phyloP scores from a whole-genome alignment of 2,888 invertebrate species.

The Macroteleia sp. region DNA sequence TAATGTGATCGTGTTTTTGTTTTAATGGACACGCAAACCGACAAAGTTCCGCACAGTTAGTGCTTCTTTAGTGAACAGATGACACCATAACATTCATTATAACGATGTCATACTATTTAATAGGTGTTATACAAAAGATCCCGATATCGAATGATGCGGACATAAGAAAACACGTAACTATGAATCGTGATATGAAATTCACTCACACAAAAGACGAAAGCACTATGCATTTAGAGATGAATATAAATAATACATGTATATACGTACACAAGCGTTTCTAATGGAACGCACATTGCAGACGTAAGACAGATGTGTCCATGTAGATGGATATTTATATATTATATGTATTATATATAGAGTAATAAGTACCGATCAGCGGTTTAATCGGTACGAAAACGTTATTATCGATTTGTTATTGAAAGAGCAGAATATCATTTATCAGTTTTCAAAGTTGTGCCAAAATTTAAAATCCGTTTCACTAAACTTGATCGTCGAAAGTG shows the following conservation, averaged over 20 bases:
- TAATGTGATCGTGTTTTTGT: constrained; percentile 63
- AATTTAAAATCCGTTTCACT: constrained; percentile 74
- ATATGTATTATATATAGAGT: constrained; percentile 68
- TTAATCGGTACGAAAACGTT: constrained; percentile 65
- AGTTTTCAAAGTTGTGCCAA: constrained; percentile 79
- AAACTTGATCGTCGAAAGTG: too few species aligned
- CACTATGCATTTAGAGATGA: constrained; percentile 77
- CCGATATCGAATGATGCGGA: constrained; percentile 41
- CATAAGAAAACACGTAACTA: constrained; percentile 55
- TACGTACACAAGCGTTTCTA: constrained; percentile 68
- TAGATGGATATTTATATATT: constrained; percentile 74
- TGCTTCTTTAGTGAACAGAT: constrained; percentile 54
- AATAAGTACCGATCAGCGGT: constrained; percentile 60
- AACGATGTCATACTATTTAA: constrained; percentile 55
- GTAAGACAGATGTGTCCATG: constrained; percentile 71
- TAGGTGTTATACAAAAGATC: constrained; percentile 52
- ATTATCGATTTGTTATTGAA: constrained; percentile 72
- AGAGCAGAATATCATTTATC: constrained; percentile 72
- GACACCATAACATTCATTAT: constrained; percentile 52
- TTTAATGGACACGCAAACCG: constrained; percentile 56
- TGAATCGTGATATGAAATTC: constrained; percentile 65
- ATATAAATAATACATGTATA: constrained; percentile 74
- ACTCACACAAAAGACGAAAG: constrained; percentile 65
- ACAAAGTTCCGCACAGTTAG: constrained; percentile 57
- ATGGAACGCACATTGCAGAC: constrained; percentile 62